A percentile compares a stretch with the other conserved stretches of the same genome.
phyloP scores from a whole-genome alignment of 2,113 vertebrate species.

The Tringa solitaria region DNA sequence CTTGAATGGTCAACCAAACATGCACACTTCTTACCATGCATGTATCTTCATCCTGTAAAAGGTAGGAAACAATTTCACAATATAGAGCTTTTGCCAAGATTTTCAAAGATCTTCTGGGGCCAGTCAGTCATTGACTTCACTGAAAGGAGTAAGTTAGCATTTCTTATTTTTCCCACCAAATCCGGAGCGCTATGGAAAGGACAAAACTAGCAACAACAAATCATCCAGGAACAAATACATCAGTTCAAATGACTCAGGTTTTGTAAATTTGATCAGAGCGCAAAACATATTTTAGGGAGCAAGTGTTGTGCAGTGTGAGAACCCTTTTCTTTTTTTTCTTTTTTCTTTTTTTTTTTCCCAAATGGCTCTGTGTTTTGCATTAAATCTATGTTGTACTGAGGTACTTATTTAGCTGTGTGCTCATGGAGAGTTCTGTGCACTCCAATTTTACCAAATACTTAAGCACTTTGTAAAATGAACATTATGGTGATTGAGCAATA shows the following conservation, averaged over 20 bases:
- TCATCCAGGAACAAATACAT: not conserved
- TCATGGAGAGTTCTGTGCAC: not conserved
- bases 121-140: not conserved
- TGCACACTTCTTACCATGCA: fast-evolving
- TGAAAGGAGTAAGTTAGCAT: not conserved
- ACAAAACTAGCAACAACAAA: not conserved
- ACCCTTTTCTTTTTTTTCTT: fast-evolving
- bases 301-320: not conserved
- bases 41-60: not conserved
- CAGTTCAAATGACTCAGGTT: not conserved
- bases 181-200: not conserved
- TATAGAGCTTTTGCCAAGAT: not conserved
- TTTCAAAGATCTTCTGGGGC: not conserved
- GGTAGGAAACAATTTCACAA: not conserved
- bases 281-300: not conserved
- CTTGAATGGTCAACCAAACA: not conserved
- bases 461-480: not conserved
- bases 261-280: not conserved
- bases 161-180: not conserved
- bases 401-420: not conserved
- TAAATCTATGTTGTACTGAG: not conserved
- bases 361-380: not conserved
- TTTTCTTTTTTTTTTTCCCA: too few species aligned
- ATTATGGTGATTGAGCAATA: not conserved
- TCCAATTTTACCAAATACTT: not conserved